These are phyloP conservation scores for Mesocricetus auratus DNA, from an alignment of 2,113 vertebrate species.

Conservation along the genomic window DNA sequence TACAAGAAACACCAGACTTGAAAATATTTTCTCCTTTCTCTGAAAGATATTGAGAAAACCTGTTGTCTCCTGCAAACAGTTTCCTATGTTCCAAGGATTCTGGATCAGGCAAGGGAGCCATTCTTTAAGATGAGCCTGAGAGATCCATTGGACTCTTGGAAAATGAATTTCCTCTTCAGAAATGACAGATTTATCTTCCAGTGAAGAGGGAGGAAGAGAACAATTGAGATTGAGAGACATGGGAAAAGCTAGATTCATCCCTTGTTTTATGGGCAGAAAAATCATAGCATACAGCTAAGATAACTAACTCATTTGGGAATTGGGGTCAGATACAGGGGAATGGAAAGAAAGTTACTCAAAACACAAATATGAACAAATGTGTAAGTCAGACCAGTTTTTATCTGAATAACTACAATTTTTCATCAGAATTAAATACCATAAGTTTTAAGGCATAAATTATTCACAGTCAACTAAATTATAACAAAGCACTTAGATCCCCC, in stretches of 20 bases:
- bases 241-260: not conserved
- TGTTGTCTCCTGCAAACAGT: not conserved
- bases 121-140: not conserved
- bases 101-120: fast-evolving
- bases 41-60: not conserved
- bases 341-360: not conserved
- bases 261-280: slow-evolving; percentile 10
- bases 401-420: not conserved
- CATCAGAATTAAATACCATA: not conserved
- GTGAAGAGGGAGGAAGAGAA: not conserved
- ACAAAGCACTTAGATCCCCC: not conserved
- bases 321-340: not conserved
- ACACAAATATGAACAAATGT: not conserved
- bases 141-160: not conserved
- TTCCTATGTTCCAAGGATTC: not conserved
- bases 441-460: not conserved
- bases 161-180: not conserved
- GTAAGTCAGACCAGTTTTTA: not conserved
- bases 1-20: not conserved
- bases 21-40: not conserved
- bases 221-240: not conserved
- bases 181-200: not conserved
- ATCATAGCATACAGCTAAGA: not conserved
- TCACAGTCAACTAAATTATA: not conserved
- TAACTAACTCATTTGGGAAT: not conserved